Evolutionary conservation across 1,140 invertebrate species (phyloP), one percentile per base, ranked within the genome.

Genomic region (Brachionus koreanus): DNA sequence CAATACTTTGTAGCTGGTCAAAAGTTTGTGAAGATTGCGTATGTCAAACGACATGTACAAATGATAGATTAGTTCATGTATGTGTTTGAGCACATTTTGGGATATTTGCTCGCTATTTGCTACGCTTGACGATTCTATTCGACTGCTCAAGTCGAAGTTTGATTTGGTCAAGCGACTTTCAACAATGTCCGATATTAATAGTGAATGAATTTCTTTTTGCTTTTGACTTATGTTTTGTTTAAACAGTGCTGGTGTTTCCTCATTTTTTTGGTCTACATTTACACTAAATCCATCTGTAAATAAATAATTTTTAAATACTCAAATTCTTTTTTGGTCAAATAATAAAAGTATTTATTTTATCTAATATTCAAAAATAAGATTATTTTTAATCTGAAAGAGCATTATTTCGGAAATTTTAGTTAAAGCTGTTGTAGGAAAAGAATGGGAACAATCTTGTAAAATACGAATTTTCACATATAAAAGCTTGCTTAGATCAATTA

Each of bases 181-280:
- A 2, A 79, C 12, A 23, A 79, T 57, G 25, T 79, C 76, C 12
- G 12, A 35, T 37, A 79, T 79, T 39, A 79, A 42, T 2, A 61
- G 10, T 4, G 23, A 25, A 37, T 65, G 76, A 43, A 61, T 33
- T 79, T 61, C 76, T 65, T 61, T 79, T 65, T 79, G 49, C 10
- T 65, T 57, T 39, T 23, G 25, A 16, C 76, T 79, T 25, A 79
- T 65, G 35, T 79, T 79, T 25, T 79, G 52, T 25, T 79, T 79
- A 13, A 74, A 19, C 25, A 43, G 33, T 25, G 69, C 42, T 25
- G 19, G 13, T 25, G 16, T 35, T 69, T 74, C 42, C 25, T 74
- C 69, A 13, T 33, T 19, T 46, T 74, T 74, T 29, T 35, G 16
- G 10, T 74, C 69, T 6, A 74, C 43, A 25, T 74, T 74, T 10